Base-by-base conservation (phyloP, 2,113 vertebrate species). In the Siniperca knerii region DNA sequence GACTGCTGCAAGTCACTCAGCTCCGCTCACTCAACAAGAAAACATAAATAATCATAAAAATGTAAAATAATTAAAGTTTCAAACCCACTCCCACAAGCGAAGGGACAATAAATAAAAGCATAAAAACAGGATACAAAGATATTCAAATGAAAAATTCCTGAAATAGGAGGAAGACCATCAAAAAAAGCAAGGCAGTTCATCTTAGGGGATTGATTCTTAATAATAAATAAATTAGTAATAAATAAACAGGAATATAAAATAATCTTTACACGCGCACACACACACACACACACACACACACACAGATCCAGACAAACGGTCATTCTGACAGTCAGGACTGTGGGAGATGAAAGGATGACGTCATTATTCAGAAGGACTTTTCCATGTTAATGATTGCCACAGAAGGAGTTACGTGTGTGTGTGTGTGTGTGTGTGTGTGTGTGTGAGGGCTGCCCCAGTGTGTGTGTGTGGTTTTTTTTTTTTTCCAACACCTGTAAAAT, bases 401-500 rank as follows among this genome's bases (percentile, higher is more conserved):
- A 44, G 29, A 87, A 87, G 72, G 74, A 84, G 55, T n/a, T 23
- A 58, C n/a, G n/a, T n/a, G 42, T 61, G 60, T 75, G 62, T 40
- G 71, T 35, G 70, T 52, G 44, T 65, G 73, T 48, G 74, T 52
- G 46, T 42, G 57, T 64, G 54, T 25, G 54, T 40, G 69, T 23
- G 35, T 55, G 52, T 60, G 65, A 7, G 54, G n/a, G 40, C 55
- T n/a, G 64, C n/a, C 71, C 37, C 23, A 48, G 12, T 16, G 15
- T 7, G 52, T 37, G 62, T 37, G 57, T 62, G 16, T 58, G 29
- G 29, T 29, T 29, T 29, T 29, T 29, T 29, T 2, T 3, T 74
- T 77, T 69, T 79, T 61, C 76, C 62, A 78, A 67, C 87, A 89
- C 81, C 90, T 87, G 90, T 85, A 87, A 80, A 85, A 81, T 66